Evolutionary conservation across 92 coral and sea anemone genomes (phyloP).

Genomic region (Anthopleura xanthogrammica): DNA sequence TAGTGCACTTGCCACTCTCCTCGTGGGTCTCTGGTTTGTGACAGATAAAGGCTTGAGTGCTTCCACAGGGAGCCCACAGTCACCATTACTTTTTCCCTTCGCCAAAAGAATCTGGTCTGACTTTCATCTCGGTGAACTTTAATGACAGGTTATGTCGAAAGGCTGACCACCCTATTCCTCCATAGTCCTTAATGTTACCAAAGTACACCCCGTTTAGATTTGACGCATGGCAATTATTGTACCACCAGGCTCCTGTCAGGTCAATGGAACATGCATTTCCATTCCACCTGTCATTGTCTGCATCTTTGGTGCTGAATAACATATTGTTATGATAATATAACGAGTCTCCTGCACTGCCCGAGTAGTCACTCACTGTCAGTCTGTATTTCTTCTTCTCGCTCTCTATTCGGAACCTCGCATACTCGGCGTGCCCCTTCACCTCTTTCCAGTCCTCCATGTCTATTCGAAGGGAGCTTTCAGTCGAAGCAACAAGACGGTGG

Average conservation of each 20-base stretch:
- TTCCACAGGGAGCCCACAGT: neutral
- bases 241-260: constrained; percentile 88
- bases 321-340: constrained; percentile 68
- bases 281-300: constrained; percentile 57
- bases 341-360: constrained; percentile 66
- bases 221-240: constrained; percentile 70
- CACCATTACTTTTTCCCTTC: constrained; percentile 4
- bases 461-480: constrained; percentile 46
- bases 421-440: constrained; percentile 43
- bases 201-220: constrained; percentile 74
- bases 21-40: neutral
- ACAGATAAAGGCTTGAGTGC: neutral
- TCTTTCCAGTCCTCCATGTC: constrained; percentile 64
- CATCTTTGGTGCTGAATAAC: constrained; percentile 75
- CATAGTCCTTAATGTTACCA: constrained; percentile 65
- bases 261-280: constrained; percentile 54
- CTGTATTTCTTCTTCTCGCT: constrained; percentile 51
- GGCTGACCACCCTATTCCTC: constrained; percentile 67
- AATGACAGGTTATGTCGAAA: constrained; percentile 63
- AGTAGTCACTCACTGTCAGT: constrained; percentile 45
- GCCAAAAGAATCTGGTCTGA: constrained; percentile 50
- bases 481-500: constrained; percentile 58
- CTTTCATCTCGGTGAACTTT: constrained; percentile 66
- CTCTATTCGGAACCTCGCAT: constrained; percentile 48
- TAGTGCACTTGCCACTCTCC: too few relatives aligned